Percentiles rank a stretch among this genome's conserved stretches.
Evolutionary conservation across 2,113 vertebrate genomes (phyloP).

Genomic region (Crotalus helleri): DNA sequence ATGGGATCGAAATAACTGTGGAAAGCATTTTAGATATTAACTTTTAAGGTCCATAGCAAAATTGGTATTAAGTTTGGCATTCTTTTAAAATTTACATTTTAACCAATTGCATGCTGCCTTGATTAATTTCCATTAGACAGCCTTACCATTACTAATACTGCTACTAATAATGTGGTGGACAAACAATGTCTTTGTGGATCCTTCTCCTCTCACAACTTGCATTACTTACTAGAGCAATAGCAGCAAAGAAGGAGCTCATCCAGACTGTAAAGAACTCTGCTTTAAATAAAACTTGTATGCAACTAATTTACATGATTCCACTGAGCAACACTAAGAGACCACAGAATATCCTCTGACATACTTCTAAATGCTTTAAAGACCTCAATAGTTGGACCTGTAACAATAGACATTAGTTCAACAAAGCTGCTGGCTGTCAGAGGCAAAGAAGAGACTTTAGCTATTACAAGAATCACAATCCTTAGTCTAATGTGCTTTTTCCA

Average conservation of each 20-base stretch:
- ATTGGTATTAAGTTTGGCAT: neutral
- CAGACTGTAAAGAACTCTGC: neutral
- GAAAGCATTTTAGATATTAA: neutral
- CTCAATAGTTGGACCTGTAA: neutral
- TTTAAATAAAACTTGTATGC: neutral
- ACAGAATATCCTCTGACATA: neutral
- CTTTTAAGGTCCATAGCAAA: neutral
- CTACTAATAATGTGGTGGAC: neutral
- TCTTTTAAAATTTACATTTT: neutral
- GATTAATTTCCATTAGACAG: neutral
- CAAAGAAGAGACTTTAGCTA: neutral
- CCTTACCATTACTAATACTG: neutral
- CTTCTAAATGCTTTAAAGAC: neutral
- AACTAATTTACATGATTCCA: neutral
- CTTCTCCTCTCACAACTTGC: neutral
- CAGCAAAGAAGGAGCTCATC: neutral
- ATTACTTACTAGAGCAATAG: neutral
- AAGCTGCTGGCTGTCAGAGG: neutral
- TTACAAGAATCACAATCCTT: neutral
- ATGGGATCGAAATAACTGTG: neutral
- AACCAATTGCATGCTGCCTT: neutral
- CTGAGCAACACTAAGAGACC: neutral
- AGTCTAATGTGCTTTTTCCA: neutral
- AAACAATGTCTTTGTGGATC: neutral
- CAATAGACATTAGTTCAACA: neutral